Base-by-base conservation (phyloP, 2,113 vertebrate genomes). In the Tachuris rubrigastra region DNA sequence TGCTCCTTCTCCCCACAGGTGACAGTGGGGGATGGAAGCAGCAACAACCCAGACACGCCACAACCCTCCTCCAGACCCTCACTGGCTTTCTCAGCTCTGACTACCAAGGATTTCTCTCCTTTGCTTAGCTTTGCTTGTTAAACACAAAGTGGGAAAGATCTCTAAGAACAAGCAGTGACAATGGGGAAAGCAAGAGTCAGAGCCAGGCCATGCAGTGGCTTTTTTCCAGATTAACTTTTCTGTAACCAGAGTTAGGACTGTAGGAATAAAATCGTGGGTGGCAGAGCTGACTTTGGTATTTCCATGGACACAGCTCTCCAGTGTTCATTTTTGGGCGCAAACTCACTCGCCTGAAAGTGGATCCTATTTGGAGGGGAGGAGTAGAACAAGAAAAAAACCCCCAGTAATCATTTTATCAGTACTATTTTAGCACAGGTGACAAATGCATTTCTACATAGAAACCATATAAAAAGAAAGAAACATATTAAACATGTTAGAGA, bases 21-120 rank as follows among this genome's bases (percentile, higher is more conserved):
- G 13, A 5, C 47, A 28, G 4, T 24, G 30, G 71, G 30, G 15
- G 9, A 58, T 3, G 7, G n/a, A 25, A 35, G 30, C 56, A 75
- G 23, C 1, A 14, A 14, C n/a, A 3, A 1, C 42, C 8, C 66
- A 24, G 14, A 31, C 20, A 27, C 22, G 6, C 55, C 6, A 14
- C 13, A 86, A 0, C 24, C 22, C 17, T 69, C 19, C 65, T 44
- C 39, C 14, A 4, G 39, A 55, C 4, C 3, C 25, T 31, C 1
- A 0, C 24, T 1, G 5, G 4, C 47, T 42, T 19, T 12, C 39
- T 63, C 31, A 49, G 41, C 1, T 3, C 52, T 59, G 49, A 55
- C 19, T 3, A 4, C 13, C 41, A 39, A 19, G 22, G 18, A 15
- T 47, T 87, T 44, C 0, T 0, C 8, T 78, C 23, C 52, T 62